Evolutionary conservation across 2,113 vertebrate species (phyloP).

Genomic region (Rissa tridactyla): DNA sequence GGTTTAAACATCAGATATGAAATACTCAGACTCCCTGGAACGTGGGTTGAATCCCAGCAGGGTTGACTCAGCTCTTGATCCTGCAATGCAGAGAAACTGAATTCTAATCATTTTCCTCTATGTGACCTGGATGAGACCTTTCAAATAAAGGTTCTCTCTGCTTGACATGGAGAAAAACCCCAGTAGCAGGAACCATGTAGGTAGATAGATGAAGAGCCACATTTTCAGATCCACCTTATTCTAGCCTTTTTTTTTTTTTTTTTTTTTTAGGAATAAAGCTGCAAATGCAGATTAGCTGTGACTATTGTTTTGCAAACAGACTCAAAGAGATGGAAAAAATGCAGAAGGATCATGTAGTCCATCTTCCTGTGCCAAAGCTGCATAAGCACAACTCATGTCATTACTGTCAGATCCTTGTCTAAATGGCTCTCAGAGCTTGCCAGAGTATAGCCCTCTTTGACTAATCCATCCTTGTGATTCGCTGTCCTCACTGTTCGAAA

Average conservation of each 20-base stretch:
- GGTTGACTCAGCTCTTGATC: conserved; percentile 33
- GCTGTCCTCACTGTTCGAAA: neutral
- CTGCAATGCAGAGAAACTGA: conserved; percentile 33
- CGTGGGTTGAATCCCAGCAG: conserved; percentile 30
- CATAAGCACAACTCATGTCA: neutral
- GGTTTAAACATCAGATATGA: conserved; percentile 20
- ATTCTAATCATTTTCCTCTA: neutral
- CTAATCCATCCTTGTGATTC: neutral
- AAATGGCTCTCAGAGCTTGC: neutral
- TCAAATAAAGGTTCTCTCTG: neutral
- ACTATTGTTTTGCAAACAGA: neutral
- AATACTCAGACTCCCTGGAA: conserved; percentile 26
- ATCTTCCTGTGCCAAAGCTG: neutral
- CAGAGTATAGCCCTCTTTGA: neutral
- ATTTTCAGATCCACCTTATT: neutral
- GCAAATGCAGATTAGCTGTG: neutral
- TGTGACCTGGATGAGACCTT: neutral
- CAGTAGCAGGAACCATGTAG: neutral
- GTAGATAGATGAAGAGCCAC: neutral
- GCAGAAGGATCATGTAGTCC: neutral
- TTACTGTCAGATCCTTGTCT: conserved; percentile 17
- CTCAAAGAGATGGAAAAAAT: neutral
- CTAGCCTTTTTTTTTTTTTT: neutral
- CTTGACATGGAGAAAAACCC: neutral
- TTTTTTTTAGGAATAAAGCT: neutral